These are phyloP conservation scores for Acromyrmex charruanus DNA, from an alignment of 1,140 invertebrate species.

Conservation along the genomic window DNA sequence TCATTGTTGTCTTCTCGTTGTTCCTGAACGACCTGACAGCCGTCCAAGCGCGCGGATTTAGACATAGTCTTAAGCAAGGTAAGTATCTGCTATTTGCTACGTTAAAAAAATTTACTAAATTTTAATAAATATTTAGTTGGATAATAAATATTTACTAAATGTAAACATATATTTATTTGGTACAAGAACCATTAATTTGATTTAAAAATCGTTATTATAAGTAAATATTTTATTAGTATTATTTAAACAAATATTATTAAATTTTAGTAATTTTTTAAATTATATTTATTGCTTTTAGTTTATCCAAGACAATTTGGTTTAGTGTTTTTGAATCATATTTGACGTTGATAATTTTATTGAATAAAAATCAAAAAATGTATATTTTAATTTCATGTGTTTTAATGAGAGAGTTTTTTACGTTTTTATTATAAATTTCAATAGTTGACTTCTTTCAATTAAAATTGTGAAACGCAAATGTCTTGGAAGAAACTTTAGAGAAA, in stretches of 20 bases:
- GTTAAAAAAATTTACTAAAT: too few species aligned
- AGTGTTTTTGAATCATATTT: background rate
- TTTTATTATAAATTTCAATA: background rate
- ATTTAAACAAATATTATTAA: too few species aligned
- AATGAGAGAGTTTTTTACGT: background rate
- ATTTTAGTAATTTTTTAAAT: too few species aligned
- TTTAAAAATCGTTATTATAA: too few species aligned
- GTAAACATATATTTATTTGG: too few species aligned
- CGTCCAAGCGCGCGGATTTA: constrained; percentile 78
- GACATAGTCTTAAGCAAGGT: constrained; percentile 79
- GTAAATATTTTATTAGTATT: too few species aligned
- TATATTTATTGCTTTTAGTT: background rate
- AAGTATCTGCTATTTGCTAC: constrained; percentile 53
- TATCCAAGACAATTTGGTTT: background rate
- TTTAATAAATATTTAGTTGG: too few species aligned
- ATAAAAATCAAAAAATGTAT: background rate
- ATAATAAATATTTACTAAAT: too few species aligned
- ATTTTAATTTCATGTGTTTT: background rate
- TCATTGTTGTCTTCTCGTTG: constrained; percentile 74
- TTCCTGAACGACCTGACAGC: constrained; percentile 70
- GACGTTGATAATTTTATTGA: background rate
- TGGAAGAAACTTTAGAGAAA: background rate
- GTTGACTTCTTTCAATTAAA: background rate
- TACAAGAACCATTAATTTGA: too few species aligned
- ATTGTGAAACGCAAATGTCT: background rate